Percentiles rank a stretch among this genome's conserved stretches.
Evolutionary conservation across 2,797 vertebrate genomes (phyloP).

Genomic region (Poecilia wingei): DNA sequence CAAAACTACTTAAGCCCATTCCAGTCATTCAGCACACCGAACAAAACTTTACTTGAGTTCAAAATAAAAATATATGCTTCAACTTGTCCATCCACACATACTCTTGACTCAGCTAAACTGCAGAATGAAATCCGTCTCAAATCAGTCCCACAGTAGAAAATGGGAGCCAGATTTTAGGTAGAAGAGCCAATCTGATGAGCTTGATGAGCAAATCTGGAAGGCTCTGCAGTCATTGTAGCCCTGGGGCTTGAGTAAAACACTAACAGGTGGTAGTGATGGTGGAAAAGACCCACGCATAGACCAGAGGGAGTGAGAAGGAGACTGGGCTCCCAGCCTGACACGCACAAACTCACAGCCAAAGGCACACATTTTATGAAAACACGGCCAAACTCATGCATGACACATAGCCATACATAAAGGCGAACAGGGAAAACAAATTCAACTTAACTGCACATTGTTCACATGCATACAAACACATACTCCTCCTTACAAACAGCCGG

Average conservation of each 20-base stretch:
- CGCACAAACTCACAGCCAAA: slow-evolving; percentile 53
- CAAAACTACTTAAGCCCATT: slow-evolving; percentile 56
- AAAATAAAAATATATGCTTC: slow-evolving; percentile 56
- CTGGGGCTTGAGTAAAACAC: slow-evolving; percentile 75
- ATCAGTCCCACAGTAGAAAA: slow-evolving; percentile 65
- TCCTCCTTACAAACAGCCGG: slow-evolving; percentile 7
- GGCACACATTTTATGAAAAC: slow-evolving; percentile 45
- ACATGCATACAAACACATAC: slow-evolving; percentile 2
- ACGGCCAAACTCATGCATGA: slow-evolving; percentile 55
- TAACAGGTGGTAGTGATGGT: slow-evolving; percentile 76
- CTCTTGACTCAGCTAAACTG: slow-evolving; percentile 65
- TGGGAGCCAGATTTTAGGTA: slow-evolving; percentile 72
- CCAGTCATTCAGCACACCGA: slow-evolving; percentile 45
- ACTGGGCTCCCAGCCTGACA: slow-evolving; percentile 68
- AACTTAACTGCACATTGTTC: neutral
- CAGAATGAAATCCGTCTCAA: slow-evolving; percentile 54
- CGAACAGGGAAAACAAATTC: slow-evolving; percentile 8
- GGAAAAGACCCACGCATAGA: slow-evolving; percentile 80
- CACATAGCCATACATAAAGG: slow-evolving; percentile 35
- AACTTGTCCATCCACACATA: slow-evolving; percentile 40
- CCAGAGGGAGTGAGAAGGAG: slow-evolving; percentile 72
- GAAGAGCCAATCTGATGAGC: slow-evolving; percentile 65
- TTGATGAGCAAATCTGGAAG: slow-evolving; percentile 77
- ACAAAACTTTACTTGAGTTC: slow-evolving; percentile 58
- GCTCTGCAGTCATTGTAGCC: slow-evolving; percentile 70